phyloP scores from a whole-genome alignment of 2,797 vertebrate species.

The Pangasius djambal region DNA sequence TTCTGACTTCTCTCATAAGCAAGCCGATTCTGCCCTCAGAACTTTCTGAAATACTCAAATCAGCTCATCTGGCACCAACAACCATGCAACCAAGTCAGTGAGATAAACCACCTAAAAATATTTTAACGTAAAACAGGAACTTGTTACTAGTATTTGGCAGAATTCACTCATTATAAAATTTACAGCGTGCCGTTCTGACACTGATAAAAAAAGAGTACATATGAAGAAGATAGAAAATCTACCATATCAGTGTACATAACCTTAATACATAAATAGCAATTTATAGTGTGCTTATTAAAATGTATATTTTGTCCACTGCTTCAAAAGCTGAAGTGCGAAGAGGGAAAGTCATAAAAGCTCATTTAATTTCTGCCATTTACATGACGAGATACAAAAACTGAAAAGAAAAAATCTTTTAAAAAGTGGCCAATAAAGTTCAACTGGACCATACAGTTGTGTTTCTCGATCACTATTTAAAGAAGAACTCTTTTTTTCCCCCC shows the following conservation, averaged over 20 bases:
- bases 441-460: neutral
- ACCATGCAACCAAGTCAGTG: neutral
- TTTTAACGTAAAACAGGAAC: neutral
- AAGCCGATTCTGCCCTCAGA: neutral
- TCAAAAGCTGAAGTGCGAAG: neutral
- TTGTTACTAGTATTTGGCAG: too few species aligned
- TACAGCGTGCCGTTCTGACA: neutral
- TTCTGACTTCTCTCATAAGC: neutral
- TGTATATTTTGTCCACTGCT: neutral
- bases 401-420: neutral
- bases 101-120: neutral
- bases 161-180: neutral
- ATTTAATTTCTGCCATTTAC: neutral
- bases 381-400: neutral
- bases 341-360: neutral
- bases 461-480: neutral
- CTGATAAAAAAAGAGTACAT: neutral
- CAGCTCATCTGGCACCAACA: neutral
- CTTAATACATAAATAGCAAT: neutral
- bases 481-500: neutral
- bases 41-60: neutral
- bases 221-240: neutral
- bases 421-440: neutral
- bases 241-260: neutral
- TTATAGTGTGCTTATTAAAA: neutral